These are phyloP conservation scores for Bombus fervidus DNA, from an alignment of 1,140 invertebrate species.

Conservation along the genomic window DNA sequence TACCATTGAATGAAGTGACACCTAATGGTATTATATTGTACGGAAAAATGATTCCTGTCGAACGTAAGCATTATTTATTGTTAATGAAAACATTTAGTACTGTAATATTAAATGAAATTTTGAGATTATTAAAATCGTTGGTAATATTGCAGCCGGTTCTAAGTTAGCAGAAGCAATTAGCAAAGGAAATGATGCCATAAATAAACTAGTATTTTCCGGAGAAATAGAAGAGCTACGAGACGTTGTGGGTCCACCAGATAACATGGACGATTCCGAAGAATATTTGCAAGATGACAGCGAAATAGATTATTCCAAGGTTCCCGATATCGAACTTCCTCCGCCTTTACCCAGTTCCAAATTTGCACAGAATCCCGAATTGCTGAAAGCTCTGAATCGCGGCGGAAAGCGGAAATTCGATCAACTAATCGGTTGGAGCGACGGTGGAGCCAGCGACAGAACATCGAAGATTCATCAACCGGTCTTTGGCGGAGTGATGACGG, in stretches of 20 bases:
- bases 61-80: slow-evolving; percentile 81
- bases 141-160: slow-evolving; percentile 85
- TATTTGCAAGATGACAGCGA: slow-evolving; percentile 82
- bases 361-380: slow-evolving; percentile 79
- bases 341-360: slow-evolving; percentile 81
- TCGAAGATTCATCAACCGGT: slow-evolving; percentile 76
- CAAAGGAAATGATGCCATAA: slow-evolving; percentile 89
- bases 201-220: slow-evolving; percentile 89
- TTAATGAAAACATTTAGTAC: background rate
- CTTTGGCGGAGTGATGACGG: slow-evolving; percentile 71
- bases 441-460: slow-evolving; percentile 66
- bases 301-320: slow-evolving; percentile 78
- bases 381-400: slow-evolving; percentile 78
- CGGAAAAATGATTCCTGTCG: slow-evolving; percentile 89
- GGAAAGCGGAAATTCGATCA: slow-evolving; percentile 81
- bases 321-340: slow-evolving; percentile 77
- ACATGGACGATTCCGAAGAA: slow-evolving; percentile 84
- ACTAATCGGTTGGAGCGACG: slow-evolving; percentile 78
- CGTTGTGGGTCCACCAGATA: slow-evolving; percentile 86
- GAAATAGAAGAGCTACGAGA: slow-evolving; percentile 90
- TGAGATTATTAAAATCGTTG: slow-evolving; percentile 4
- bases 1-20: slow-evolving; percentile 87
- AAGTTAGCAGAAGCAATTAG: slow-evolving; percentile 88
- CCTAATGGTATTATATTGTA: slow-evolving; percentile 91
- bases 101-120: background rate